Evolutionary conservation across 2,888 invertebrate species (phyloP).

Genomic region (Fissipunctia ypsillon): DNA sequence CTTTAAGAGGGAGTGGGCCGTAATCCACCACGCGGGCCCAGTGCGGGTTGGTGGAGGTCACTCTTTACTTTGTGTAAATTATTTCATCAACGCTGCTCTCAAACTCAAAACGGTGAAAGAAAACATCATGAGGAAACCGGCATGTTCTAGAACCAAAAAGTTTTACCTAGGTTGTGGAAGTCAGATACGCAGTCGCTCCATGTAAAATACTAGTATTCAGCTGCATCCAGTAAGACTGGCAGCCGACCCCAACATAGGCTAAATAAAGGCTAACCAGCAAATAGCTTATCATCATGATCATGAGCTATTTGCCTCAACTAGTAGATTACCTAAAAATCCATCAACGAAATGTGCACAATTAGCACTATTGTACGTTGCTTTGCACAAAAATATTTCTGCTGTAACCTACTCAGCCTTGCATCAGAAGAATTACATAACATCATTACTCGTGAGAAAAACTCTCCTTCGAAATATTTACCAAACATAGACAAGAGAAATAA

Average conservation of each 20-base stretch:
- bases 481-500: background rate
- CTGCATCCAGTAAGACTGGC: background rate
- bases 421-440: conserved; percentile 16
- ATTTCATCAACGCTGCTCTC: too few species aligned
- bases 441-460: conserved; percentile 10
- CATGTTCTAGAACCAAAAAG: too few species aligned
- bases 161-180: background rate
- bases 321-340: conserved; percentile 4
- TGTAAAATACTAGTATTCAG: background rate
- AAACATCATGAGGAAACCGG: too few species aligned
- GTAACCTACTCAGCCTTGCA: conserved; percentile 16
- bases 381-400: conserved; percentile 19
- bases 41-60: too few species aligned
- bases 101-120: too few species aligned
- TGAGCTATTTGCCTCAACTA: too few species aligned
- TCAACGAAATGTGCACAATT: conserved; percentile 3
- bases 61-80: too few species aligned
- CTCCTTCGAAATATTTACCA: conserved; percentile 19
- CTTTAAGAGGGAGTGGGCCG: too few species aligned
- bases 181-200: background rate
- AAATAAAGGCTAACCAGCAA: too few species aligned
- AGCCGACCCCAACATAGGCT: too few species aligned
- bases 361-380: background rate
- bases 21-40: too few species aligned
- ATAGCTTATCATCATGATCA: too few species aligned